Evolutionary conservation across 2,888 invertebrate genomes (phyloP).

Genomic region (Deilephila porcellus): DNA sequence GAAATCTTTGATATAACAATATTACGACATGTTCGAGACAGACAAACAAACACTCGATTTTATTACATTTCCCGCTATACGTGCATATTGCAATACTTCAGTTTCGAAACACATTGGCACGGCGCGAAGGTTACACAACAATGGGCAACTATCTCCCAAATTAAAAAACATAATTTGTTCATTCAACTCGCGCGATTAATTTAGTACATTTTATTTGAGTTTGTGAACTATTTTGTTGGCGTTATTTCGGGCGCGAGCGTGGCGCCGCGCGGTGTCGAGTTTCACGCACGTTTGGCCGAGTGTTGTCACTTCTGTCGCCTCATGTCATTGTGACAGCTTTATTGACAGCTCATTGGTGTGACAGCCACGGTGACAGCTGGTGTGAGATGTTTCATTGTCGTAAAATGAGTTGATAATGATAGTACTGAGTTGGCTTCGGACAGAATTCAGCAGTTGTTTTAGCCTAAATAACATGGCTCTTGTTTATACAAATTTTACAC

Average conservation of each 20-base stretch:
- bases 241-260: constrained; percentile 3
- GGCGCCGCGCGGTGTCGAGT: constrained; percentile 15
- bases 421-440: too few relatives aligned
- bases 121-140: constrained; percentile 2
- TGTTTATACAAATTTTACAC: too few relatives aligned
- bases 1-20: too few relatives aligned
- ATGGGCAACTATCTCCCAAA: constrained; percentile 4
- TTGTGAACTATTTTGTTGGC: constrained; percentile 7
- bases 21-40: too few relatives aligned
- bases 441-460: too few relatives aligned
- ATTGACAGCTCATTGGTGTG: constrained; percentile 13
- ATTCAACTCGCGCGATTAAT: constrained; percentile 23
- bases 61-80: too few relatives aligned
- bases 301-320: neutral
- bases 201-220: constrained; percentile 23
- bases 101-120: constrained; percentile 14
- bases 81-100: neutral
- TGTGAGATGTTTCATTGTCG: neutral
- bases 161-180: constrained; percentile 7
- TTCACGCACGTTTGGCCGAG: neutral
- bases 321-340: neutral
- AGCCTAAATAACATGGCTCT: too few relatives aligned
- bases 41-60: too few relatives aligned
- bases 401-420: too few relatives aligned
- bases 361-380: neutral